Evolutionary conservation across 1,140 invertebrate species (phyloP), one percentile per base, ranked within the genome.

Genomic region (Pseudomyrmex dendroicus): DNA sequence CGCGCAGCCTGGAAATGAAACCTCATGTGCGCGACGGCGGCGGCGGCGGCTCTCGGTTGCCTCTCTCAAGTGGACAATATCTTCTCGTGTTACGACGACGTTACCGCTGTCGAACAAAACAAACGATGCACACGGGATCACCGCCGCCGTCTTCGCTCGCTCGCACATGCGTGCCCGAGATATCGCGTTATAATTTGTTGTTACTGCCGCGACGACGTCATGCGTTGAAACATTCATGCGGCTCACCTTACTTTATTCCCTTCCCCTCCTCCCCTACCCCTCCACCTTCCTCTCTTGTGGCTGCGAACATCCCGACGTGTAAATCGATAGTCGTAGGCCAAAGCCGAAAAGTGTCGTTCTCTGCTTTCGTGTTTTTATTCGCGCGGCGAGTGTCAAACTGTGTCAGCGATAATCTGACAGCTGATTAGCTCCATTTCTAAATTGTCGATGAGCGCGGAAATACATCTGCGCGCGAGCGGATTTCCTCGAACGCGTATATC

Each of bases 61-160:
- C 35, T 35, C 35, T 35, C 35, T 89, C 89, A 84, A 87, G 86
- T 82, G 86, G 87, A 91, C 89, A 91, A 91, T 91, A 90, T 88
- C 90, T 88, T 91, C 88, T 91, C 90, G 82, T 86, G 84, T 91
- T 91, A 88, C 90, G 85, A 83, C 77, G 85, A 85, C 85, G 85
- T 89, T 89, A 87, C 85, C 82, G 78, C 89, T 89, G 73, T 73
- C 78, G 88, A 86, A 90, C 80, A 89, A 90, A 91, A 91, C 90
- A 86, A 80, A 72, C 66, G 76, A 70, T n/a, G 66, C 62, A 35
- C 44, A 46, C 64, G 52, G n/a, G 20, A 86, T 67, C 20, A 0
- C 48, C 78, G 48, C 52, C 82, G 52, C 35, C 64, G 72, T 46
- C 64, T 13, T 20, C 15, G 5, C 15, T 12, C 59, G 68, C 44